Evolutionary conservation across 2,888 invertebrate species (phyloP).

Genomic region (Stenotaenia linearis): DNA sequence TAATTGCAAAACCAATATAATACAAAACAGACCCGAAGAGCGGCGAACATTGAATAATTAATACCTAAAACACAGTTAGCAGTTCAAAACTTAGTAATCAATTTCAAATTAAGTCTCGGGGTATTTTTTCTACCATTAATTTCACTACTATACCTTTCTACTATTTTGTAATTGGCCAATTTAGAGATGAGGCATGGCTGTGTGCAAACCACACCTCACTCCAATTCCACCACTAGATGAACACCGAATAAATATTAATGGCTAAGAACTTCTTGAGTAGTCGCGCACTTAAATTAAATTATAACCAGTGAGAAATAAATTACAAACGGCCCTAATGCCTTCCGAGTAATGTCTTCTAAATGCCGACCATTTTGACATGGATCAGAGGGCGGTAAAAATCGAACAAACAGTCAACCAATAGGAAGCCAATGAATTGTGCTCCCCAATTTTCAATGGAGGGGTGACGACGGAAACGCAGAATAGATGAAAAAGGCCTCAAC

Average conservation of each 20-base stretch:
- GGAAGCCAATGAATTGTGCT: neutral
- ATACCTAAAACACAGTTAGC: neutral
- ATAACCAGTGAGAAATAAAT: neutral
- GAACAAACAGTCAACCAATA: neutral
- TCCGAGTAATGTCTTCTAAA: neutral
- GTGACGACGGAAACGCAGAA: neutral
- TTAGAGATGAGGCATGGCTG: neutral
- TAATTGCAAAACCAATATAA: neutral
- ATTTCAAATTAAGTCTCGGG: neutral
- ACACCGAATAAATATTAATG: constrained; percentile 3
- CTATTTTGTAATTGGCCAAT: neutral
- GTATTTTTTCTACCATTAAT: neutral
- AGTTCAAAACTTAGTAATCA: neutral
- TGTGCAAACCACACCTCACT: neutral
- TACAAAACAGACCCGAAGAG: too few relatives aligned
- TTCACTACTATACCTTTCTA: neutral
- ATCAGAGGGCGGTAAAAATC: constrained; percentile 17
- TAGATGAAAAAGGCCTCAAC: constrained; percentile 1
- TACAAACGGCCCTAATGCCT: neutral
- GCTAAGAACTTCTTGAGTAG: neutral
- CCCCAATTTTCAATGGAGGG: neutral
- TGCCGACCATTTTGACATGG: neutral
- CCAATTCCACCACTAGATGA: neutral
- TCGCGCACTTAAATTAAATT: neutral
- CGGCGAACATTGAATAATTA: neutral